Evolutionary conservation across 2,113 vertebrate genomes (phyloP), one percentile per base, ranked within the genome.

Genomic region (Struthidea cinerea): DNA sequence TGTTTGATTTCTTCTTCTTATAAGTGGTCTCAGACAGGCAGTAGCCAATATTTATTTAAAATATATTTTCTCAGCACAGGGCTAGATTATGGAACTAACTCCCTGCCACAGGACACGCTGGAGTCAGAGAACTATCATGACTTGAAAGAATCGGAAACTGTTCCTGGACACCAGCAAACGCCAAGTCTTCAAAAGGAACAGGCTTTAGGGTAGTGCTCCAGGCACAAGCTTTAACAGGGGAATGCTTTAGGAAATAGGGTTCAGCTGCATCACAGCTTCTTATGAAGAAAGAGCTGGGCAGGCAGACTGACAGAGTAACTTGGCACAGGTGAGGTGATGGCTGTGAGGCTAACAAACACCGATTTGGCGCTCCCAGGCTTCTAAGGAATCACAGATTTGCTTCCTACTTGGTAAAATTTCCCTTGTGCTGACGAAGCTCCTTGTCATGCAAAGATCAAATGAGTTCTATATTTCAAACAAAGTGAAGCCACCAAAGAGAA

Each of bases 71-170:
- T 67, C 39, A 68, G 3, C 10, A 33, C 5, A 27, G 47, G 35
- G 6, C 12, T 81, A 39, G 30, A 22, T 60, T 73, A 49, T 33
- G n/a, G 60, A 87, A 44, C 19, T 52, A 87, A 52, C 24, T 63
- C 33, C 16, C 12, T 74, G 30, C 30, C 35, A 27, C 22, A 35
- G 16, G 17, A 78, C 9, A 30, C 0, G 0, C 4, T 64, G 15
- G 41, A 32, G 28, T 39, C 50, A 61, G 67, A 79, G n/a, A 75
- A 73, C 41, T 28, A 30, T 10, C 22, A 24, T 19, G 64, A 28
- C 35, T 82, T 73, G 42, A 61, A 87, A 77, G 32, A 49, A 80
- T 73, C 33, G 49, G 39, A 65, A 53, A 41, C 3, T 41, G 13
- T 6, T 55, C 13, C 28, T 24, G 20, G 41, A 37, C 26, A 49